Conservation (phyloP, 2,888 invertebrate genomes). For the Macaria notata region DNA sequence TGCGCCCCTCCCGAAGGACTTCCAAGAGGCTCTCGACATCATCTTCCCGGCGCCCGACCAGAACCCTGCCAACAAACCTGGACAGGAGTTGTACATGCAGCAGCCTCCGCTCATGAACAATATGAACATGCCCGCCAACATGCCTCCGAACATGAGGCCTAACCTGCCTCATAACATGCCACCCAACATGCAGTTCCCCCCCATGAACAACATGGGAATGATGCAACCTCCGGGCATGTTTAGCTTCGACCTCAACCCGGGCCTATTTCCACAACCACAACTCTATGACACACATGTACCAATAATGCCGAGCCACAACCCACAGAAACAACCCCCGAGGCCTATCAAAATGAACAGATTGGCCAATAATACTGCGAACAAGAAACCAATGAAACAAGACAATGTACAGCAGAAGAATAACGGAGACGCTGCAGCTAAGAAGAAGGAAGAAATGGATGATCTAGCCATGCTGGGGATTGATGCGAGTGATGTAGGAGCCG, state of each 20-base stretch:
- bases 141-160: constrained; percentile 32
- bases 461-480: constrained; percentile 93
- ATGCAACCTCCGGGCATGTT: constrained; percentile 56
- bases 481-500: constrained; percentile 88
- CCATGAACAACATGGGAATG: constrained; percentile 10
- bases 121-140: constrained; percentile 29
- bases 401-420: constrained; percentile 30
- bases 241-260: constrained; percentile 62
- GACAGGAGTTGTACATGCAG: constrained; percentile 37
- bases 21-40: constrained; percentile 85
- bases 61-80: constrained; percentile 41
- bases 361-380: neutral
- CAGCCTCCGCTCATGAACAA: constrained; percentile 33
- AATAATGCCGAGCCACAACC: constrained; percentile 43
- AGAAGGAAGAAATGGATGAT: constrained; percentile 85
- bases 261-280: constrained; percentile 57
- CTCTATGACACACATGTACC: constrained; percentile 71
- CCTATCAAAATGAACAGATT: constrained; percentile 7
- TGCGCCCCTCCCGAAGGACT: constrained; percentile 79
- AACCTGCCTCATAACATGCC: constrained; percentile 10
- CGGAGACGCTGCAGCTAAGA: constrained; percentile 42
- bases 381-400: neutral
- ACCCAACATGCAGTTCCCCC: no score
- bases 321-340: constrained; percentile 14
- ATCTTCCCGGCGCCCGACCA: constrained; percentile 79